A percentile compares a stretch with the other conserved stretches of the same genome.
Conservation (phyloP, 2,113 vertebrate genomes). For the Erythrolamprus reginae region DNA sequence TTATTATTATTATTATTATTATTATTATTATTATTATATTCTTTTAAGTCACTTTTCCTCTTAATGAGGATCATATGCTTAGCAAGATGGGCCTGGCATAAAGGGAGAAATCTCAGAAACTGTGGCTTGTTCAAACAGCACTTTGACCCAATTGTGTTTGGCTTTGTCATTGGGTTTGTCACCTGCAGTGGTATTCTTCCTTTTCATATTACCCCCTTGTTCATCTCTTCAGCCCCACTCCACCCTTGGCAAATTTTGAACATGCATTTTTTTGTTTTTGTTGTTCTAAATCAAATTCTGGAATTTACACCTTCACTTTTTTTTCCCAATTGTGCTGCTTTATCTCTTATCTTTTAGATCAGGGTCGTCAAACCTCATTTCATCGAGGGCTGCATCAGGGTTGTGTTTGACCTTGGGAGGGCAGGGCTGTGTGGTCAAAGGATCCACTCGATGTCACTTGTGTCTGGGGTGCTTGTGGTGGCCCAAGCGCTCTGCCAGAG, state of each 20-base stretch:
- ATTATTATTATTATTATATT: too few relatives aligned
- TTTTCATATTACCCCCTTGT: neutral
- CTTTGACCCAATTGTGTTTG: neutral
- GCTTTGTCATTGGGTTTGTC: neutral
- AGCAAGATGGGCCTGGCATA: neutral
- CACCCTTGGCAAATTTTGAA: neutral
- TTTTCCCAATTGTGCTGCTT: neutral
- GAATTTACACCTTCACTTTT: neutral
- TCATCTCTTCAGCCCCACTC: neutral
- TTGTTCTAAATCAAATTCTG: neutral
- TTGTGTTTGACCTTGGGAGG: too few relatives aligned
- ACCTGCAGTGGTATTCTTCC: neutral
- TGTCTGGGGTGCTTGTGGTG: too few relatives aligned
- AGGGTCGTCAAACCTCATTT: too few relatives aligned
- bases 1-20: too few relatives aligned
- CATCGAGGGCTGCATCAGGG: too few relatives aligned
- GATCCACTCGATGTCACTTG: too few relatives aligned
- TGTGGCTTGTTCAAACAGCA: neutral
- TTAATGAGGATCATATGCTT: neutral
- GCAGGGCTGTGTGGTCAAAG: too few relatives aligned
- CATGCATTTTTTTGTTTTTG: neutral
- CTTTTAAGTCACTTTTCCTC: neutral
- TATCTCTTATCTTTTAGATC: neutral
- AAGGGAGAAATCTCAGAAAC: neutral
- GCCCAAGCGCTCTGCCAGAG: too few relatives aligned